Conservation (phyloP, 2,113 vertebrate genomes). For the Colossoma macropomum region DNA sequence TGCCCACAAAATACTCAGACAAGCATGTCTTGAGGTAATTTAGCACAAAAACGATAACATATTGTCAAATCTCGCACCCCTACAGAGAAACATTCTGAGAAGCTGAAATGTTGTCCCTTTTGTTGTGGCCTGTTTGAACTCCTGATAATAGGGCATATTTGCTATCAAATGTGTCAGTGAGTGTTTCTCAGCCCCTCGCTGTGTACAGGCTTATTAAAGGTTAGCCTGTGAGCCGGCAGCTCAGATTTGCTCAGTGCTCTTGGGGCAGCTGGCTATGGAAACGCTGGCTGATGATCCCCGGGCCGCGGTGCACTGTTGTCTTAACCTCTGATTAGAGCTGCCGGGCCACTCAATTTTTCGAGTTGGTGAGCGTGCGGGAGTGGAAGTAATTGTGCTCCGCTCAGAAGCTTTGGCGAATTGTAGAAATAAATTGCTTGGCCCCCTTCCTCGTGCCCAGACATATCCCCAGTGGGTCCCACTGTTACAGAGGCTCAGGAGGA, state of each 20-base stretch:
- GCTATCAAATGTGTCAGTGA: constrained; percentile 12
- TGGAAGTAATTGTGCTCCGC: constrained; percentile 76
- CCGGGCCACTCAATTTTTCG: constrained; percentile 72
- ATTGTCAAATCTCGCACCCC: neutral
- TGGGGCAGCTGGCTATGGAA: constrained; percentile 27
- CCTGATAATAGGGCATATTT: constrained; percentile 26
- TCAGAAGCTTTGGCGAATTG: constrained; percentile 72
- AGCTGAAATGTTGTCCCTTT: constrained; percentile 12
- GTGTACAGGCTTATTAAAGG: constrained; percentile 44
- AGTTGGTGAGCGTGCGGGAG: constrained; percentile 65
- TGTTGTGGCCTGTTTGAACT: constrained; percentile 17
- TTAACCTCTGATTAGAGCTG: constrained; percentile 78
- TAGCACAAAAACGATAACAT: too few relatives aligned
- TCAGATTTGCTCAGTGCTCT: constrained; percentile 38
- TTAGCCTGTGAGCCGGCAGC: constrained; percentile 35
- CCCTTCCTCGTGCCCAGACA: constrained; percentile 65
- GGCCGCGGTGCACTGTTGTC: constrained; percentile 61
- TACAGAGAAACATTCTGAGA: neutral
- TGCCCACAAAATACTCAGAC: too few relatives aligned
- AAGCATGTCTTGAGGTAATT: too few relatives aligned
- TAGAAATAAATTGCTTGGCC: constrained; percentile 77
- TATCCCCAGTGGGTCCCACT: constrained; percentile 65
- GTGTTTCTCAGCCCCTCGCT: constrained; percentile 27
- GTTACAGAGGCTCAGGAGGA: constrained; percentile 68
- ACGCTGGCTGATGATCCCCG: constrained; percentile 28